phyloP scores from a whole-genome alignment of 2,113 vertebrate genomes.

The Trichomycterus rosablanca region DNA sequence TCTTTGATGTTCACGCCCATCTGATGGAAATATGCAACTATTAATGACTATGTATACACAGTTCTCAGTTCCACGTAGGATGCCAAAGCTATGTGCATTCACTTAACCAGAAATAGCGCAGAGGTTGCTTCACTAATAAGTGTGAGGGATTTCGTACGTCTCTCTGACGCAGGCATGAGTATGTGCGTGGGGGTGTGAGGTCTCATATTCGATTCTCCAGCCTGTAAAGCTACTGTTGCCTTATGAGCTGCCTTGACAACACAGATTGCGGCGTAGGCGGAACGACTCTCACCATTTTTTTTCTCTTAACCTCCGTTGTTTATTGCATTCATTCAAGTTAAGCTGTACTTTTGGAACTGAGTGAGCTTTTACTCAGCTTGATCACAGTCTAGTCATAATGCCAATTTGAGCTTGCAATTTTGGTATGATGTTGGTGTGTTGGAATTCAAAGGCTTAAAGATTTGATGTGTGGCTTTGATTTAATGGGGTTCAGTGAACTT shows the following conservation, averaged over 20 bases:
- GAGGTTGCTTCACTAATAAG: slow-evolving; percentile 54
- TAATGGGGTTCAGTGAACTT: too few relatives aligned
- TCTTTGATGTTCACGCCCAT: slow-evolving; percentile 86
- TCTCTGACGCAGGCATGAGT: slow-evolving; percentile 21
- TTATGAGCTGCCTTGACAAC: slow-evolving; percentile 52
- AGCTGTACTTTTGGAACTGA: neutral
- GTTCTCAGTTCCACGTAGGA: neutral
- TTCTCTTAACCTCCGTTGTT: neutral
- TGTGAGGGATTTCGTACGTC: slow-evolving; percentile 32
- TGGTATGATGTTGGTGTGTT: too few relatives aligned
- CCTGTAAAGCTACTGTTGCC: slow-evolving; percentile 43
- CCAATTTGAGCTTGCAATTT: too few relatives aligned
- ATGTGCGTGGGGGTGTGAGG: slow-evolving; percentile 37
- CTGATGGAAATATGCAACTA: slow-evolving; percentile 53
- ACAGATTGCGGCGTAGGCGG: slow-evolving; percentile 66
- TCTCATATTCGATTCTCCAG: slow-evolving; percentile 31
- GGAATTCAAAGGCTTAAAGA: too few relatives aligned
- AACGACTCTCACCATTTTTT: slow-evolving; percentile 51
- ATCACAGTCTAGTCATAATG: too few relatives aligned
- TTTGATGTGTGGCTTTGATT: too few relatives aligned
- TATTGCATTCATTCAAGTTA: neutral
- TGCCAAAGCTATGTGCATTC: neutral
- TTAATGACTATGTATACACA: neutral
- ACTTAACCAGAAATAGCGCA: slow-evolving; percentile 24
- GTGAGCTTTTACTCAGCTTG: neutral